phyloP scores from a whole-genome alignment of 2,113 vertebrate species.

The Thamnaconus septentrionalis region DNA sequence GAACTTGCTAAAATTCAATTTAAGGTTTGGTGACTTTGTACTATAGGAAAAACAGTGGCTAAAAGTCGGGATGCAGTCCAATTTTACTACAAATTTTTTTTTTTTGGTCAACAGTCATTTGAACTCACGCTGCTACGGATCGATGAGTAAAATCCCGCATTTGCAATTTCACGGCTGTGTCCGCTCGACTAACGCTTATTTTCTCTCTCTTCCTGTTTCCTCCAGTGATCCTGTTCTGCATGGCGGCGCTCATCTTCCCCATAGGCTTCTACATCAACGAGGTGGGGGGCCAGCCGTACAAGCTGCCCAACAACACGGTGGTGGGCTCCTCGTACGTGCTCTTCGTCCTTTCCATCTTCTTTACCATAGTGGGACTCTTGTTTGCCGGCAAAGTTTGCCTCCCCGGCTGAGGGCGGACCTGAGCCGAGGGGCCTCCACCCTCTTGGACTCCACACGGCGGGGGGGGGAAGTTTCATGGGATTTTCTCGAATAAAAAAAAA shows the following conservation, averaged over 20 bases:
- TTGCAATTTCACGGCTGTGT: background rate
- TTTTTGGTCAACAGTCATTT: background rate
- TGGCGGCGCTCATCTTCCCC: constrained; percentile 97
- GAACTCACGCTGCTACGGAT: no score
- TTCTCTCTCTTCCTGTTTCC: constrained; percentile 52
- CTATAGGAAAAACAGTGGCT: no score
- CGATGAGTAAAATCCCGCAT: no score
- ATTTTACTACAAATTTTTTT: background rate
- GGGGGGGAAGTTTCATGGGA: constrained; percentile 48
- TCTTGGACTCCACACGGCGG: constrained; percentile 44
- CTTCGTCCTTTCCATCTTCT: constrained; percentile 99
- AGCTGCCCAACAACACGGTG: constrained; percentile 98
- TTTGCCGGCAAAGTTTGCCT: constrained; percentile 99
- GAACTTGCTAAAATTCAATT: no score
- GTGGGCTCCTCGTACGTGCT: constrained; percentile 98
- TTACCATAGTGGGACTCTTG: constrained; percentile 99
- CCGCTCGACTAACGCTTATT: constrained; percentile 12
- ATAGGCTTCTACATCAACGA: constrained; percentile 90
- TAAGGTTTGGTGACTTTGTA: no score
- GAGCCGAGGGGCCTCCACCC: constrained; percentile 15
- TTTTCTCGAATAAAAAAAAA: constrained; percentile 48
- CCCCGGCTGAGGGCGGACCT: constrained; percentile 85
- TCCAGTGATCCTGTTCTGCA: constrained; percentile 94
- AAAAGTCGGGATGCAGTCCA: no score
- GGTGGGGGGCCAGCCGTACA: constrained; percentile 98